These are phyloP conservation scores for Brevimyrus niger DNA, from an alignment of 2,113 vertebrate species.

Conservation along the genomic window DNA sequence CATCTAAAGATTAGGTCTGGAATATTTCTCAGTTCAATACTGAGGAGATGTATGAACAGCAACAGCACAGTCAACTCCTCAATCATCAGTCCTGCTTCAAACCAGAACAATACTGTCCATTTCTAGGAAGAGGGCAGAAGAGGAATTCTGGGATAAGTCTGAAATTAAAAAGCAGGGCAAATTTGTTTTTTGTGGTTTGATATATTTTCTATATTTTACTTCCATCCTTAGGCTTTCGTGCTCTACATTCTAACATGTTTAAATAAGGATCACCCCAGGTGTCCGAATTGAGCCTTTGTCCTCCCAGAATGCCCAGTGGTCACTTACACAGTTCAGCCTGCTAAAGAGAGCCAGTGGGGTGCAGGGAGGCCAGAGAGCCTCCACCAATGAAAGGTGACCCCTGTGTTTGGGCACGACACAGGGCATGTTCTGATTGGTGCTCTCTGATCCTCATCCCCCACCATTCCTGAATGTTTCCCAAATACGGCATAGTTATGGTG, in stretches of 20 bases:
- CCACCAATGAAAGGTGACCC: background rate
- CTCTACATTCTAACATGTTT: background rate
- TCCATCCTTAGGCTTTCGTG: background rate
- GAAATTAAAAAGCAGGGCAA: background rate
- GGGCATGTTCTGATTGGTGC: background rate
- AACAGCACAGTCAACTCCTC: background rate
- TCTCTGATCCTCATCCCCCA: background rate
- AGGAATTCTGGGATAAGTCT: background rate
- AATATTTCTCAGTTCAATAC: background rate
- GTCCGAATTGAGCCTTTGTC: background rate
- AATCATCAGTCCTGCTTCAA: background rate
- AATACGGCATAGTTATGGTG: background rate
- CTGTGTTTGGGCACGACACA: background rate
- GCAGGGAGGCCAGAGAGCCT: background rate
- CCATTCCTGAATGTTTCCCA: background rate
- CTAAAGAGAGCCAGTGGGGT: background rate
- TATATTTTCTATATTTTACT: background rate
- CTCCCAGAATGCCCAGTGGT: background rate
- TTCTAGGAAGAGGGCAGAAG: background rate
- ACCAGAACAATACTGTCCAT: background rate
- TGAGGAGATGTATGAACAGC: background rate
- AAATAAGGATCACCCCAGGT: background rate
- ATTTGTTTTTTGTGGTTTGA: background rate
- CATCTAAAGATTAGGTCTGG: background rate
- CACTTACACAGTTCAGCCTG: background rate